These are phyloP conservation scores for Micrastur ruficollis DNA, from an alignment of 2,797 vertebrate species.

Conservation along the genomic window DNA sequence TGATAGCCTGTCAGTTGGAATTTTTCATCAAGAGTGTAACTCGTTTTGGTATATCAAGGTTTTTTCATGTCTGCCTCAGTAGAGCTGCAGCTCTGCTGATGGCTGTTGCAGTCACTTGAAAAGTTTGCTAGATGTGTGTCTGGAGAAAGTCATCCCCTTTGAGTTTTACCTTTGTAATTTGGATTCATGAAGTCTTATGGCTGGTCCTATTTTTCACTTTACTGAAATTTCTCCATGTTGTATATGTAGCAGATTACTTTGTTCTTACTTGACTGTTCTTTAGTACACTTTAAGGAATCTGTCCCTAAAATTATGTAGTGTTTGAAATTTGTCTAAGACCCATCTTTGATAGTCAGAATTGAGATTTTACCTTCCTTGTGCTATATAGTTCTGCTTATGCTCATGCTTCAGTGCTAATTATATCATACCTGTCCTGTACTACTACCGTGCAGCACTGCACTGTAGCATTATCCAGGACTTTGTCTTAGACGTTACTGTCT, in stretches of 20 bases:
- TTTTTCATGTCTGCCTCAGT: neutral
- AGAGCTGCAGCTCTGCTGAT: neutral
- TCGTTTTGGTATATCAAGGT: neutral
- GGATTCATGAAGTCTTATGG: neutral
- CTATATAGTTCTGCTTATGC: neutral
- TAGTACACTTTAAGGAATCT: neutral
- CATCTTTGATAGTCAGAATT: neutral
- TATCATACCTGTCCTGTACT: neutral
- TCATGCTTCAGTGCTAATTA: neutral
- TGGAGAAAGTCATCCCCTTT: neutral
- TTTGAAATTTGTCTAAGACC: neutral
- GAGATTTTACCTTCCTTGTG: neutral
- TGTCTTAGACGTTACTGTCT: neutral
- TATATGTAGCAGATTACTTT: neutral
- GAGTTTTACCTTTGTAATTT: neutral
- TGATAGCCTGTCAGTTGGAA: neutral
- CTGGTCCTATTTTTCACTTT: neutral
- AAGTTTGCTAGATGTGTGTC: neutral
- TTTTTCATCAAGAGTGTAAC: neutral
- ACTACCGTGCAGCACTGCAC: neutral
- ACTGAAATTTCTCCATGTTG: neutral
- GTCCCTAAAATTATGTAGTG: neutral
- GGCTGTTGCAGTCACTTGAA: neutral
- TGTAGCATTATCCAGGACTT: neutral
- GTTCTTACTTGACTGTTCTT: neutral